phyloP scores from a whole-genome alignment of 2,113 vertebrate genomes.

The Corapipo altera region DNA sequence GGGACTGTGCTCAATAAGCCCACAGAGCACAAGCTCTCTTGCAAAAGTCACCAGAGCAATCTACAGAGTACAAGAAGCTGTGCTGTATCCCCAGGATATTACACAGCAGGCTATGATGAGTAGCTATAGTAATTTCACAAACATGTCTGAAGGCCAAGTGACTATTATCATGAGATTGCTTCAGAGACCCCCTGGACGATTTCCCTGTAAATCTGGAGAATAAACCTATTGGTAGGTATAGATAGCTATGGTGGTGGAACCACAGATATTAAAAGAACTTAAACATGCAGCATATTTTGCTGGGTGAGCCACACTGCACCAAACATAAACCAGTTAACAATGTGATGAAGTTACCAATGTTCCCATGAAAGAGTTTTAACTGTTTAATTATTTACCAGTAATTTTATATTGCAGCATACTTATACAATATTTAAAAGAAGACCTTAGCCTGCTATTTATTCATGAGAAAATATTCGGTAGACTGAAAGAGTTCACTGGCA shows the following conservation, averaged over 20 bases:
- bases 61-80: not conserved
- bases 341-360: not conserved
- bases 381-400: conserved; percentile 34
- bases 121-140: not conserved
- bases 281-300: not conserved
- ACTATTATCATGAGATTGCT: not conserved
- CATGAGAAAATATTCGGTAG: not conserved
- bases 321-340: not conserved
- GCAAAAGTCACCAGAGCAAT: not conserved
- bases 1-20: not conserved
- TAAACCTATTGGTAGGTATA: not conserved
- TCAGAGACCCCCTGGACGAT: not conserved
- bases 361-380: not conserved
- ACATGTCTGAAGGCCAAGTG: not conserved
- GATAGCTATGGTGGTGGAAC: not conserved
- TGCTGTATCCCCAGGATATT: not conserved
- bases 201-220: not conserved
- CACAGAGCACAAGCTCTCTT: not conserved
- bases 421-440: conserved; percentile 53
- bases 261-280: not conserved
- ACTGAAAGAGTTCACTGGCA: not conserved
- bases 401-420: not conserved
- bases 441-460: conserved; percentile 24
- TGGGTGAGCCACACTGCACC: not conserved
- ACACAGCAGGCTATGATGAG: not conserved